Evolutionary conservation across 2,888 invertebrate species (phyloP).

Genomic region (Hypsopygia costalis): DNA sequence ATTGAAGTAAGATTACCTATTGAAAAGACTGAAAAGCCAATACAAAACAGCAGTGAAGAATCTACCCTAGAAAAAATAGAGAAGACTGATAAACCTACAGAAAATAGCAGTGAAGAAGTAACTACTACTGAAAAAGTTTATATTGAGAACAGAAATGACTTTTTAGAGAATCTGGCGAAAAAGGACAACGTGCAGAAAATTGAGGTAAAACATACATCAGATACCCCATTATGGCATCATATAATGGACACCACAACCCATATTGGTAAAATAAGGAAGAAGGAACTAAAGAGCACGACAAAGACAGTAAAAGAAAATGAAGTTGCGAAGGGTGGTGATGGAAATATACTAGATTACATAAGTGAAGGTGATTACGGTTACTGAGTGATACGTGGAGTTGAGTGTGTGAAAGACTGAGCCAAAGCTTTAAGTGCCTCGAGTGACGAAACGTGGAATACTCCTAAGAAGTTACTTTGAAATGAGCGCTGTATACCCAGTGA

Average conservation of each 20-base stretch:
- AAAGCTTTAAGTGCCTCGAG: conserved; percentile 36
- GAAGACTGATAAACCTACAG: conserved; percentile 1
- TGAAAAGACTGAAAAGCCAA: neutral
- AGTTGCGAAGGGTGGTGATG: conserved; percentile 58
- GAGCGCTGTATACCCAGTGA: conserved; percentile 18
- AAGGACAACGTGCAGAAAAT: conserved; percentile 17
- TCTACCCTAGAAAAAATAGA: too few relatives aligned
- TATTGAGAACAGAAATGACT: conserved; percentile 32
- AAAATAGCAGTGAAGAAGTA: neutral
- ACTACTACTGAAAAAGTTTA: conserved; percentile 6
- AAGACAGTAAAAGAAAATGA: conserved; percentile 65
- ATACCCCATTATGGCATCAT: conserved; percentile 49
- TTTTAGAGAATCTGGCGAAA: conserved; percentile 20
- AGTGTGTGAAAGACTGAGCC: conserved; percentile 58
- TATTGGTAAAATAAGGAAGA: conserved; percentile 70
- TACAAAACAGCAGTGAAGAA: neutral
- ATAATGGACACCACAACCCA: conserved; percentile 58
- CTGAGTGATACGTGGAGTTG: neutral
- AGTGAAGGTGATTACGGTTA: conserved; percentile 37
- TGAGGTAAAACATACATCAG: conserved; percentile 18
- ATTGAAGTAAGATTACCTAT: conserved; percentile 48
- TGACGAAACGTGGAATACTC: conserved; percentile 13
- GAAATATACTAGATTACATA: conserved; percentile 58
- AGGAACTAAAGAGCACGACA: conserved; percentile 58
- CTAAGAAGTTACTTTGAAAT: conserved; percentile 11